Base-by-base conservation (phyloP, 23 tunicate species). In the Ascidia mentula region DNA sequence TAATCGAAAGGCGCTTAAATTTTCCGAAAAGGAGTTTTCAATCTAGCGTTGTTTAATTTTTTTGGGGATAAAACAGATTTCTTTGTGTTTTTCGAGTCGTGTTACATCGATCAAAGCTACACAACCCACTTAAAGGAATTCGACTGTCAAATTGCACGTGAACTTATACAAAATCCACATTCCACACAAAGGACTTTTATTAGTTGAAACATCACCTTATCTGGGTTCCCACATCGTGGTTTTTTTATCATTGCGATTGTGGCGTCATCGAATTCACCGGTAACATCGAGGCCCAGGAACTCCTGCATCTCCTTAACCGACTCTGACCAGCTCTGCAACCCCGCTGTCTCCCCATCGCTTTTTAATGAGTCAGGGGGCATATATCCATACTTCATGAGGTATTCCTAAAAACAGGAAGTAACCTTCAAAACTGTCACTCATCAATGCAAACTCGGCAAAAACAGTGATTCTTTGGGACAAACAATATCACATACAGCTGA, bases 211-310 rank as follows among this genome's bases (percentile, higher is more conserved):
- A 59, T 20, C 37, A 82, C 91, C 46, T 79, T 82, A 53, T 92
- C 97, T 0, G 92, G 85, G 69, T 93, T 93, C 15, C 79, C 98
- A 69, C 98, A 93, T 69, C 98, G 37, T 13, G 98, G 88, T 72
- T 77, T 84, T 31, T 61, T 34, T 93, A 93, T 93, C 84, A 88
- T 46, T 77, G 45, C 84, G 9, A 80, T 26, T 8, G 98, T 93
- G 34, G 45, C 83, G 9, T 80, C 80, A 74, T 93, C 94, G 13
- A 93, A 69, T 40, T 28, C 42, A 0, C 98, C 98, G 0, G 98
- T 93, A 46, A 31, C 83, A 9, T 61, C 32, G 35, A 93, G 37
- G 30, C 89, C 89, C 38, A 79, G 13, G 36, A 93, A 93, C 40
- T 61, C 77, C 72, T 93, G 98, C 72, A 88, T 33, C 28, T 79